Conservation (phyloP, 2,113 vertebrate species). For the Microcebus griseorufus region DNA sequence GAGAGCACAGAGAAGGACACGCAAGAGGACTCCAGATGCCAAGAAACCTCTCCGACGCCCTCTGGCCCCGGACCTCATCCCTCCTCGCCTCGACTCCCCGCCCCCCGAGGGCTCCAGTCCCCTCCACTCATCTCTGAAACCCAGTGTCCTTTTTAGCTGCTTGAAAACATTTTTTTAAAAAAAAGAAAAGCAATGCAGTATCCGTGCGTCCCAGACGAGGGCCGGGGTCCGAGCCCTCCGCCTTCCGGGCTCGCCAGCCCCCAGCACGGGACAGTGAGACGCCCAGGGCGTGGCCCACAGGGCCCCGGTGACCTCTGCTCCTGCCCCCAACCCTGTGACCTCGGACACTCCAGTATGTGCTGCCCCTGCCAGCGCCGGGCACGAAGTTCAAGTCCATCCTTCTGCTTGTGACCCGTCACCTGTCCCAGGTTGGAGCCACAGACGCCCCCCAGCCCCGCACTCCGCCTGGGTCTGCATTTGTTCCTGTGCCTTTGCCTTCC, state of each 20-base stretch:
- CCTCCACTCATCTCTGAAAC: neutral
- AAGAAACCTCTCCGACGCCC: slow-evolving; percentile 52
- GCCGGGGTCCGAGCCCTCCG: neutral
- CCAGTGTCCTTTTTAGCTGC: slow-evolving; percentile 27
- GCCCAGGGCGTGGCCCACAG: rapidly evolving
- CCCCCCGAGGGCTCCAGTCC: neutral
- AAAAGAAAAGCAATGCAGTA: neutral
- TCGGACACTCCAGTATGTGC: neutral
- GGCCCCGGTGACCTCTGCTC: neutral
- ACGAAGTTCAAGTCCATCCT: neutral
- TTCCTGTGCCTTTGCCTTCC: slow-evolving; percentile 36
- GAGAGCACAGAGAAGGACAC: neutral
- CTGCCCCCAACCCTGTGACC: neutral
- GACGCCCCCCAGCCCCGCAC: rapidly evolving
- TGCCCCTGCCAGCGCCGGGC: slow-evolving; percentile 62
- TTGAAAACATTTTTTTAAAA: neutral
- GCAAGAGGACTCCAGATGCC: slow-evolving; percentile 62
- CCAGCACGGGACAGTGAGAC: neutral
- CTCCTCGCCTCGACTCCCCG: slow-evolving; percentile 5
- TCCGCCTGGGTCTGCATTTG: neutral
- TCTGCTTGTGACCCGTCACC: neutral
- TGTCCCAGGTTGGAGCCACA: neutral
- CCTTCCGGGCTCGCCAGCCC: neutral
- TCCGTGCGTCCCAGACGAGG: slow-evolving; percentile 14
- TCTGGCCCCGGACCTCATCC: slow-evolving; percentile 50